Conservation (phyloP, 2,888 invertebrate species). For the Erynnis tages region DNA sequence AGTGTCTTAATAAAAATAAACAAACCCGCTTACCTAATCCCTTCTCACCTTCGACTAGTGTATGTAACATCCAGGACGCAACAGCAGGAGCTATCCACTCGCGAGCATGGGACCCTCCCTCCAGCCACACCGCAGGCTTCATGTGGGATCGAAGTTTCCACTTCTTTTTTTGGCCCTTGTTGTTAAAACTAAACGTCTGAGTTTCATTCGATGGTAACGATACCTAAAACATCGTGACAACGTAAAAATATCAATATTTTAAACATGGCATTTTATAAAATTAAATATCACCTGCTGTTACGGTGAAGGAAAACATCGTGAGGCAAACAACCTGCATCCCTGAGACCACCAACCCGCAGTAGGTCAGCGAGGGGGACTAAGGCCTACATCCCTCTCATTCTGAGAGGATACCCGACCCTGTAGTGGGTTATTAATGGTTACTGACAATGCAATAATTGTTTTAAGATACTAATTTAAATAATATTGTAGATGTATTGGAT, state of each 20-base stretch:
- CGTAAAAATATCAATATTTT: not conserved
- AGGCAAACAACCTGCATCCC: no score
- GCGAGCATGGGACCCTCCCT: constrained; percentile 88
- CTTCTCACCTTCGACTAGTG: constrained; percentile 82
- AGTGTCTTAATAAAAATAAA: no score
- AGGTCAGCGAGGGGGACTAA: no score
- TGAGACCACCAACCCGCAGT: no score
- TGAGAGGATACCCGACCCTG: no score
- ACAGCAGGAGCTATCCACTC: constrained; percentile 92
- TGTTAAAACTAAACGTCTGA: constrained; percentile 39
- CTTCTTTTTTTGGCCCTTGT: constrained; percentile 62
- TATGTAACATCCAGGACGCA: constrained; percentile 86
- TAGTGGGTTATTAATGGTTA: no score
- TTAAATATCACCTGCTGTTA: no score
- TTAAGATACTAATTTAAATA: no score
- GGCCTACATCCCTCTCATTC: no score
- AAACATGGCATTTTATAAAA: not conserved
- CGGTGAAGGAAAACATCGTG: no score
- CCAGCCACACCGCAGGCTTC: constrained; percentile 90
- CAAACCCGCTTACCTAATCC: not conserved
- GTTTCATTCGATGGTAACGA: constrained; percentile 61
- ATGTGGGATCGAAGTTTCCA: constrained; percentile 70
- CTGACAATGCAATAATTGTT: no score
- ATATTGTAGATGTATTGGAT: no score
- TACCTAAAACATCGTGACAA: constrained; percentile 46